A percentile compares a stretch with the other conserved stretches of the same genome.
These are phyloP conservation scores for Porites evermanni DNA, from an alignment of 92 coral and sea anemone species.

Conservation along the genomic window DNA sequence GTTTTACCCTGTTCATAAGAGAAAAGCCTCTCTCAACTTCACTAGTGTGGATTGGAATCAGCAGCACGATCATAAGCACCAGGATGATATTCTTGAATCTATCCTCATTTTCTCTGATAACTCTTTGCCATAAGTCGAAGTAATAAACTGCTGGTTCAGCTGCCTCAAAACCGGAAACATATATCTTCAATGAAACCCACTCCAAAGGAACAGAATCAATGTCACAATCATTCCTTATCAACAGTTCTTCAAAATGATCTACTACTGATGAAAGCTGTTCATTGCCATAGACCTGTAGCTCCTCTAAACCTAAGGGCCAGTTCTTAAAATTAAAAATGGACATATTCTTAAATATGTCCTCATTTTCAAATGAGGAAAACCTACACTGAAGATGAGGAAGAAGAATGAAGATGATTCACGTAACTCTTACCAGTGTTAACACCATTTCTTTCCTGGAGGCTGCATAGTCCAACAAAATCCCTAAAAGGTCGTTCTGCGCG, in stretches of 20 bases:
- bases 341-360: conserved; percentile 40
- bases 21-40: conserved; percentile 48
- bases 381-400: conserved; percentile 41
- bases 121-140: conserved; percentile 31
- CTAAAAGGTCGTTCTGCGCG: no score
- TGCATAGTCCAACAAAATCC: no score
- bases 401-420: no score
- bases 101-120: conserved; percentile 25
- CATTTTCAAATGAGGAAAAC: conserved; percentile 34
- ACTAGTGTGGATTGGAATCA: conserved; percentile 41
- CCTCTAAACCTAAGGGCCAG: conserved; percentile 43
- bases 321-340: conserved; percentile 37
- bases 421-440: no score
- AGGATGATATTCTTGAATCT: conserved; percentile 34
- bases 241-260: conserved; percentile 37
- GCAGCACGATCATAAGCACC: conserved; percentile 44
- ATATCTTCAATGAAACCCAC: conserved; percentile 14
- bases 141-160: conserved; percentile 19
- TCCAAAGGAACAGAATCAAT: conserved; percentile 39
- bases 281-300: conserved; percentile 39
- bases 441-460: no score
- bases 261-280: conserved; percentile 33
- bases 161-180: conserved; percentile 16
- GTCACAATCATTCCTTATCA: conserved; percentile 40
- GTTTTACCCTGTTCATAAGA: conserved; percentile 31